These are phyloP conservation scores for Mystacides longicornis DNA, from an alignment of 2,888 invertebrate genomes.

Conservation along the genomic window DNA sequence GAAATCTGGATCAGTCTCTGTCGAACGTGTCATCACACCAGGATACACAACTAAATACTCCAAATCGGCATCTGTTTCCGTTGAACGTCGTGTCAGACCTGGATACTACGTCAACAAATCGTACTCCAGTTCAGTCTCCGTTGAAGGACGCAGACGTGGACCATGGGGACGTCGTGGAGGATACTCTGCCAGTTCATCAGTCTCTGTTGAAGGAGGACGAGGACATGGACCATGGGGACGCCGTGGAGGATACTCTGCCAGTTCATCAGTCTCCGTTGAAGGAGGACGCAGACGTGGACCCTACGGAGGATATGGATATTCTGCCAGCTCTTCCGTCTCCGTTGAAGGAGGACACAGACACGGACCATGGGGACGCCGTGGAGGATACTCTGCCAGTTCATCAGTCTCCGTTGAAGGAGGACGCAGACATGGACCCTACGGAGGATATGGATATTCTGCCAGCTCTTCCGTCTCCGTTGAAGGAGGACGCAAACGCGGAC, in stretches of 20 bases:
- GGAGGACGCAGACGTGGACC: neutral
- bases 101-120: too few relatives aligned
- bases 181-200: neutral
- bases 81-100: constrained; percentile 8
- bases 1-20: too few relatives aligned
- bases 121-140: neutral
- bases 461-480: constrained; percentile 2
- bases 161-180: neutral
- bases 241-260: neutral
- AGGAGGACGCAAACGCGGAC: constrained; percentile 3
- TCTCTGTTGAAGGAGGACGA: neutral
- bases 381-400: neutral
- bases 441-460: neutral
- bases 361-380: neutral
- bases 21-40: too few relatives aligned
- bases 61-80: constrained; percentile 10
- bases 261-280: neutral
- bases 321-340: neutral
- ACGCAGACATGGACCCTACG: neutral
- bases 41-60: too few relatives aligned
- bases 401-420: constrained; percentile 3
- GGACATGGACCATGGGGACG: neutral
- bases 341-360: neutral
- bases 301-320: neutral
- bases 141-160: neutral